Percentiles rank a stretch among this genome's conserved stretches.
Evolutionary conservation across 2,797 vertebrate genomes (phyloP).

Genomic region (Erpetoichthys calabaricus): DNA sequence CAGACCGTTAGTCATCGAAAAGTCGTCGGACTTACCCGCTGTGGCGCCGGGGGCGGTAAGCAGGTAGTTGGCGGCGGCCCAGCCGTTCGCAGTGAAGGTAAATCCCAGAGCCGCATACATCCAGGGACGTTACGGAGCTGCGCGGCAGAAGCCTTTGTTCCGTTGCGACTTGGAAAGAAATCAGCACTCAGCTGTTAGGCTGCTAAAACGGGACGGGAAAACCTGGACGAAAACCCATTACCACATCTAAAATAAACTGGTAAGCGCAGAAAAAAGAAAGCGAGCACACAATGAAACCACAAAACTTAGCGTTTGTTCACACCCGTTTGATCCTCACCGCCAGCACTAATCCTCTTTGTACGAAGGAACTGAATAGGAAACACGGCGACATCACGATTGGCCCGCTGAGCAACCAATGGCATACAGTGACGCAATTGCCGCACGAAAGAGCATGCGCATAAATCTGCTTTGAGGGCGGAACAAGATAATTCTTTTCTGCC

Average conservation of each 20-base stretch:
- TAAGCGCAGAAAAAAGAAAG: background rate
- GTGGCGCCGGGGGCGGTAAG: too few species aligned
- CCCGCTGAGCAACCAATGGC: slow-evolving; percentile 14
- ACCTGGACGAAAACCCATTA: too few species aligned
- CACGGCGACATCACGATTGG: slow-evolving; percentile 18
- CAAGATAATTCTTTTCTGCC: too few species aligned
- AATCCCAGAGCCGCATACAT: slow-evolving; percentile 8
- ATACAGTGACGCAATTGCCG: slow-evolving; percentile 22
- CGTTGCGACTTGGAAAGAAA: slow-evolving; percentile 3
- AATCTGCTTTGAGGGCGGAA: too few species aligned
- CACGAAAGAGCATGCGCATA: too few species aligned
- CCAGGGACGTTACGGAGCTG: slow-evolving; percentile 13
- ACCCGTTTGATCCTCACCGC: slow-evolving; percentile 9
- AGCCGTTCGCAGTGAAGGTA: background rate
- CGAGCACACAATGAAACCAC: background rate
- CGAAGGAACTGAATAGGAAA: slow-evolving; percentile 24
- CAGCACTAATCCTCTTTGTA: slow-evolving; percentile 31
- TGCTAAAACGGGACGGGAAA: background rate
- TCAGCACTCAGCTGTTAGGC: too few species aligned
- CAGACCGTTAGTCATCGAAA: too few species aligned
- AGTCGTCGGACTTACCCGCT: too few species aligned
- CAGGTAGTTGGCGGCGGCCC: too few species aligned
- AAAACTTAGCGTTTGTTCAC: background rate
- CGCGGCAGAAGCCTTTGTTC: slow-evolving; percentile 36
- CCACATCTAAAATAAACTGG: too few species aligned